Evolutionary conservation across 1,140 invertebrate species (phyloP), one percentile per base, ranked within the genome.

Genomic region (Drosophila orosa): DNA sequence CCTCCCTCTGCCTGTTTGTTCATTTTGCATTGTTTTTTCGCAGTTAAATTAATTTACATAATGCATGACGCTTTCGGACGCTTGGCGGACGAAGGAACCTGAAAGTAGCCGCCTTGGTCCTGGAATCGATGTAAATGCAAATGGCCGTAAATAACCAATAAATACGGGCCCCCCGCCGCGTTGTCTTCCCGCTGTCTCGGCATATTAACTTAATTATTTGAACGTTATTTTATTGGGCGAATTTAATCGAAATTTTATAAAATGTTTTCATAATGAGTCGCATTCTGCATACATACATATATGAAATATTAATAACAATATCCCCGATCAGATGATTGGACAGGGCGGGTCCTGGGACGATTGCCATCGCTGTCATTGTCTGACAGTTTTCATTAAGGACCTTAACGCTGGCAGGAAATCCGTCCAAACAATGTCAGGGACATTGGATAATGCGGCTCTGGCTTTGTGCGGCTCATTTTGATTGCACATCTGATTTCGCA

Each of bases 171-270:
- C 35, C 54, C 17, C 17, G 33, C 19, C 3, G 29, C n/a, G 55
- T 13, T 12, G 17, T 17, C 57, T 31, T 35, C 19, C 48, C 58
- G 29, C 42, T 50, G 69, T 63, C 39, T 40, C 61, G 50, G 56
- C 48, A 77, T 77, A 76, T 77, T 77, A 77, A 77, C 74, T 77
- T 77, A 77, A 77, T 77, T 77, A 77, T 74, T 77, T 77, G 55
- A 60, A 56, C 72, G 39, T 59, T 76, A 68, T 74, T 74, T 56
- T 74, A 63, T 74, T 76, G 74, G 52, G 52, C 52, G 58, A 75
- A 57, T 75, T 75, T 75, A 75, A 75, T 75, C 73, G 72, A 47
- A 56, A 75, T 75, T 75, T 57, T 65, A 65, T 75, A 58, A 68
- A 75, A 75, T 75, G 73, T 54, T 75, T 75, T 75, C 44, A 75